Evolutionary conservation across 2,888 invertebrate species (phyloP).

Genomic region (Plebejus argus): DNA sequence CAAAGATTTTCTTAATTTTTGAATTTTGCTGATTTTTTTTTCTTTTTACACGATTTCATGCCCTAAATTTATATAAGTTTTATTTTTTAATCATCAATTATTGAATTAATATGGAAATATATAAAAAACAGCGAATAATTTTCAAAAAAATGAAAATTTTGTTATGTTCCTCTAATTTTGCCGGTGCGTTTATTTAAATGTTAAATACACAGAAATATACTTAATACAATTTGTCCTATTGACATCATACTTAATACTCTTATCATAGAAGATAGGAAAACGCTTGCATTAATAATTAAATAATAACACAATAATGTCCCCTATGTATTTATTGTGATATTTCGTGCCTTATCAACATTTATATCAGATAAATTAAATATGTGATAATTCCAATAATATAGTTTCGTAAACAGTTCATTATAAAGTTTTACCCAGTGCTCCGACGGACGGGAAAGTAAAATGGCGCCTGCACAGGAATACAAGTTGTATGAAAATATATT

Average conservation of each 20-base stretch:
- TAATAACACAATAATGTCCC: conserved; percentile 19
- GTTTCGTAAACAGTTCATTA: conserved; percentile 30
- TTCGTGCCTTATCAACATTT: conserved; percentile 30
- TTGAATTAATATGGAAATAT: too few relatives aligned
- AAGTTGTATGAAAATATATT: conserved; percentile 71
- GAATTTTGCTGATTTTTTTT: too few relatives aligned
- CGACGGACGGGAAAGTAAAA: conserved; percentile 13
- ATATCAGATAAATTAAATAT: conserved; percentile 29
- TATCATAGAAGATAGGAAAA: conserved; percentile 11
- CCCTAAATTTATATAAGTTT: too few relatives aligned
- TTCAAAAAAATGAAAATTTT: too few relatives aligned
- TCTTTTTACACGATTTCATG: too few relatives aligned
- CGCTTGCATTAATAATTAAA: conserved; percentile 15
- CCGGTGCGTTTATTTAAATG: too few relatives aligned
- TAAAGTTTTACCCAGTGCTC: conserved; percentile 24
- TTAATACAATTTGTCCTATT: not conserved
- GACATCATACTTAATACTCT: not conserved
- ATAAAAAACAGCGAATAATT: too few relatives aligned
- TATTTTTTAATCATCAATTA: too few relatives aligned
- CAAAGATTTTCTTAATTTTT: too few relatives aligned
- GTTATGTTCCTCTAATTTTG: too few relatives aligned
- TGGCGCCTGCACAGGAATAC: conserved; percentile 47
- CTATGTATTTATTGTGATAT: conserved; percentile 18
- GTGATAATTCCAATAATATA: conserved; percentile 25
- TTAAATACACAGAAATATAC: not conserved